Evolutionary conservation across 1,140 invertebrate genomes (phyloP).

Genomic region (Zaprionus vittiger): DNA sequence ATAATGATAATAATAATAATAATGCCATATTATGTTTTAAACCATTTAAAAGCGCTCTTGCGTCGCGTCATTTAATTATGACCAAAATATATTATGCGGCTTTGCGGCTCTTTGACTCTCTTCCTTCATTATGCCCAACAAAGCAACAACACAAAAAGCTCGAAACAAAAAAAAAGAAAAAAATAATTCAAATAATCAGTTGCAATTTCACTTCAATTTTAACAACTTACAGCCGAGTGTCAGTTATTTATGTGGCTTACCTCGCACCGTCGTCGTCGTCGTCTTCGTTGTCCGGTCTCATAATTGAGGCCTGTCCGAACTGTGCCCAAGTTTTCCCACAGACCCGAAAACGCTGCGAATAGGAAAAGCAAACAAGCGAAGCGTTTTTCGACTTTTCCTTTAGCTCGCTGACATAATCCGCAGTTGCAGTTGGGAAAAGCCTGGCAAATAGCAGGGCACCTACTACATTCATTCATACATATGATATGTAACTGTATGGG

Average conservation of each 20-base stretch:
- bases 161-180: conserved; percentile 16
- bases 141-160: conserved; percentile 3
- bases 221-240: conserved; percentile 67
- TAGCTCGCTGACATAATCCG: conserved; percentile 68
- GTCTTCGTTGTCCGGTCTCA: conserved; percentile 41
- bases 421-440: neutral
- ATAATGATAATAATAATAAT: conserved; percentile 45
- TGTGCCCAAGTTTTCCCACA: conserved; percentile 47
- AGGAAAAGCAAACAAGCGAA: conserved; percentile 35
- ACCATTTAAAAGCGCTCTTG: conserved; percentile 55
- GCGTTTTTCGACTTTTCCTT: conserved; percentile 38
- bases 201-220: conserved; percentile 78
- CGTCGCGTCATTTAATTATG: conserved; percentile 71
- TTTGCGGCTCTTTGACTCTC: conserved; percentile 30
- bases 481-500: neutral
- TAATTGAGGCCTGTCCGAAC: conserved; percentile 55
- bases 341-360: conserved; percentile 3
- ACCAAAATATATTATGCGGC: conserved; percentile 62
- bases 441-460: neutral
- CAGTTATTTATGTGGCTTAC: conserved; percentile 61
- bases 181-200: conserved; percentile 67
- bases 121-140: conserved; percentile 38
- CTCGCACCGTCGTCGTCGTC: conserved; percentile 21
- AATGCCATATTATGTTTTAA: conserved; percentile 33
- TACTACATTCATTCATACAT: neutral